Percentiles rank a stretch among this genome's conserved stretches.
These are phyloP conservation scores for Natator depressus DNA, from an alignment of 2,113 vertebrate genomes.

Conservation along the genomic window DNA sequence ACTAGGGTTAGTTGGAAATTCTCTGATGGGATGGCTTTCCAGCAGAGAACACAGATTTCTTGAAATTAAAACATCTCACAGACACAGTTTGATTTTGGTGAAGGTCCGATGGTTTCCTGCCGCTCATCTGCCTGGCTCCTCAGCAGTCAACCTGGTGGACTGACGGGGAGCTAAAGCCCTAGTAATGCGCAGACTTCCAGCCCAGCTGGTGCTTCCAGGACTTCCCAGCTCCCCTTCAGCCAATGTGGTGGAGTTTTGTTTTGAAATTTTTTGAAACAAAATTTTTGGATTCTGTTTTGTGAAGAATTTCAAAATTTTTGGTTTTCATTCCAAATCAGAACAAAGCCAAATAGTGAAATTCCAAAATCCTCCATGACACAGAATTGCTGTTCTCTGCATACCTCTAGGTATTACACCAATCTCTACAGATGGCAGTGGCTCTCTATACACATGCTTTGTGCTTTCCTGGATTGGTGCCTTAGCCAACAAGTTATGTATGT, in stretches of 20 bases:
- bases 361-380: neutral
- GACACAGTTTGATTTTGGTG: no score
- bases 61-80: no score
- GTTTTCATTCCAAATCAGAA: neutral
- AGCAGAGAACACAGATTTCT: no score
- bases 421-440: accelerated
- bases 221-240: no score
- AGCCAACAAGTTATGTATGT: neutral
- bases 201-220: no score
- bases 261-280: neutral
- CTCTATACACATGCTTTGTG: neutral
- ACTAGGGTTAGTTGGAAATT: no score
- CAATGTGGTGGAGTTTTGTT: neutral
- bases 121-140: neutral
- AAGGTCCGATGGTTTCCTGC: neutral
- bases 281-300: neutral
- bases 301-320: no score
- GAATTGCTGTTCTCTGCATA: neutral
- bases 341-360: neutral
- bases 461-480: neutral
- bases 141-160: neutral
- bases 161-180: no score
- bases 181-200: no score
- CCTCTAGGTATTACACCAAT: neutral
- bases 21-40: no score